Evolutionary conservation across 1,140 invertebrate species (phyloP), one percentile per base, ranked within the genome.

Genomic region (Acyrthosiphon pisum): DNA sequence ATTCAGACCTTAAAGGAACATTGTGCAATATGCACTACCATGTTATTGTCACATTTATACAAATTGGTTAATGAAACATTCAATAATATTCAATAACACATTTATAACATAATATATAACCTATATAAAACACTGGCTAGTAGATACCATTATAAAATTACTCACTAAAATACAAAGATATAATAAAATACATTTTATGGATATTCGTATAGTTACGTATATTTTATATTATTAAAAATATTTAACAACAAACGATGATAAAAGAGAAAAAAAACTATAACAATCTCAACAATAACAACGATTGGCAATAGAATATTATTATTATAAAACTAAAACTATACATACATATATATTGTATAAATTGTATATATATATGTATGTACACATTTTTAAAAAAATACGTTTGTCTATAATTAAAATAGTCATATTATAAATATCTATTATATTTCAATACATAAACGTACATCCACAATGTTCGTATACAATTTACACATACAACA

Each of bases 221-320:
- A 87, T 90, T 60, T 90, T 37, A 90, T 90, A 41, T 41, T 60
- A 90, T 41, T 60, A 60, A 68, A 90, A 90, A 90, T 68, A 90
- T 90, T 90, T 68, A 90, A 90, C 89, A 90, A 90, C 87, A 60
- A 88, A 88, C n/a, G 46, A 56, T 60, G 14, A 90, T 90, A 41
- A 90, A 56, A 89, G 88, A 90, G 37, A 68, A 60, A 60, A 60
- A 60, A 68, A 90, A 41, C 11, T 44, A 44, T 60, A 90, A 89
- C 88, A 89, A 89, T 53, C 46, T 89, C 46, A 90, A 60, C 48
- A 53, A 90, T 37, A 90, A 89, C 23, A 90, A 90, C 7, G 50
- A 90, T 90, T 68, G 89, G 23, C 53, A 90, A 90, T 90, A 68
- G 44, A 90, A 90, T 30, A 60, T 68, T 68, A 90, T 53, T 87